Evolutionary conservation across 2,113 vertebrate genomes (phyloP), one percentile per base, ranked within the genome.

Genomic region (Candoia aspera): DNA sequence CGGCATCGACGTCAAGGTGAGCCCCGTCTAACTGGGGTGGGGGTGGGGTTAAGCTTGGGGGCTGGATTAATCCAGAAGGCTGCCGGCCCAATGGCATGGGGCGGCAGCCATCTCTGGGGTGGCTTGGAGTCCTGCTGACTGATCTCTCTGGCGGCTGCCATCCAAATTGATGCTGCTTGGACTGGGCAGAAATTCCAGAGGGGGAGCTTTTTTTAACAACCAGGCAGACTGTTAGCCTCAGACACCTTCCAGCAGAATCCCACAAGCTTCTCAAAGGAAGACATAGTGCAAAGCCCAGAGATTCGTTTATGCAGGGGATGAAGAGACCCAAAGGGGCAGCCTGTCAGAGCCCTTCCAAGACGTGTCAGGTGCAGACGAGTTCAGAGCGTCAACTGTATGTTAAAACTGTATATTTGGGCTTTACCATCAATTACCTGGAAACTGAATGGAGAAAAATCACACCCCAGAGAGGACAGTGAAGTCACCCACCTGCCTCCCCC

Each of bases 1-100:
- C 1, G 94, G 92, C 0, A 95, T 95, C 24, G 95, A 95, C 21
- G 91, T 95, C 55, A 37, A 91, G 94, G 95, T 96, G 85, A 95
- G 92, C 8, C 68, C 68, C 6, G 68, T 79, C n/a, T 33, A 13
- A 73, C n/a, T 13, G 6, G 64, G 5, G 62, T 1, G 29, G 10
- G 2, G 42, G 37, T 24, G 49, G 9, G 42, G 3, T 42, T 42
- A 42, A 42, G 42, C 42, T 42, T 42, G 1, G 1, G 33, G n/a
- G 24, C 19, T 23, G 49, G 84, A 54, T 11, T 24, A 42, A 3
- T 42, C 42, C 42, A 42, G 15, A 2, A 17, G 15, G n/a, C 5
- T 17, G 29, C n/a, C 2, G n/a, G n/a, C 68, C 15, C 2, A 73
- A 17, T 1, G 68, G 68, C 33, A 13, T 2, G 42, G 68, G n/a